Evolutionary conservation across 2,797 vertebrate species (phyloP).

Genomic region (Limnodromus scolopaceus): DNA sequence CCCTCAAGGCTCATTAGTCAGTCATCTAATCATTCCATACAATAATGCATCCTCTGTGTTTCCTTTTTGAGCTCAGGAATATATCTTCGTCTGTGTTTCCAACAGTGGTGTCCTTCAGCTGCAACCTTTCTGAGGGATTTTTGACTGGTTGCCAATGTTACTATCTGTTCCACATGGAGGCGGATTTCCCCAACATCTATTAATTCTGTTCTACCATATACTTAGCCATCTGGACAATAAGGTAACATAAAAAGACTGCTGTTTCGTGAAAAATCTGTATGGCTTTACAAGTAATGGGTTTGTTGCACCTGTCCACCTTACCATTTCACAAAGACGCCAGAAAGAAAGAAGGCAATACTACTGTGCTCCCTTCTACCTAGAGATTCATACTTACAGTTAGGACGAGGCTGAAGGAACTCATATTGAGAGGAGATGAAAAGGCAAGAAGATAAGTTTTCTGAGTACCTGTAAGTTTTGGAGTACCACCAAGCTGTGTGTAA

Average conservation of each 20-base stretch:
- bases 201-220: conserved; percentile 50
- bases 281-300: background rate
- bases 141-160: conserved; percentile 24
- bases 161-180: conserved; percentile 20
- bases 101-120: conserved; percentile 54
- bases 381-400: background rate
- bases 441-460: background rate
- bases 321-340: background rate
- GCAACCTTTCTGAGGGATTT: conserved; percentile 40
- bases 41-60: conserved; percentile 59
- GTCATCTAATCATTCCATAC: conserved; percentile 69
- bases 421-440: background rate
- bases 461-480: background rate
- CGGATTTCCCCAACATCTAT: conserved; percentile 49
- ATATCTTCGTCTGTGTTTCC: conserved; percentile 30
- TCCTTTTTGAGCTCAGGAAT: conserved; percentile 52
- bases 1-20: conserved; percentile 79
- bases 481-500: fast-evolving
- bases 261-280: background rate
- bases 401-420: background rate
- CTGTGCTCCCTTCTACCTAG: background rate
- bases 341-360: background rate
- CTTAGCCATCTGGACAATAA: conserved; percentile 73
- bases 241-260: background rate
- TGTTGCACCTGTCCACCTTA: background rate